Evolutionary conservation across 1,140 invertebrate species (phyloP).

Genomic region (Camponotus vicinus): DNA sequence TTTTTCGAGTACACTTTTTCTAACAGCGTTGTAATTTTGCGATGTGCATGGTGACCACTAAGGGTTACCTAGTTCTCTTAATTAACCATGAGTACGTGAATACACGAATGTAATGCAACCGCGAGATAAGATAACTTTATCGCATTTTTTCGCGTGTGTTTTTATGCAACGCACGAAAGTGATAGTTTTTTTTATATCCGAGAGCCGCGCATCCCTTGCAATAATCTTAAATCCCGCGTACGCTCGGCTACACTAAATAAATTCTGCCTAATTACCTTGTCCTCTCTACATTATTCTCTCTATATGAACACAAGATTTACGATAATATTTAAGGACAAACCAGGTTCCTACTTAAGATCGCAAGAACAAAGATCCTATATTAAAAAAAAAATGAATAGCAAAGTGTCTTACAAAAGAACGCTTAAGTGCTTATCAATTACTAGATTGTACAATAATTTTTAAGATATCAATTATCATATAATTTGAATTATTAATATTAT

Average conservation of each 20-base stretch:
- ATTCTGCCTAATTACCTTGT: conserved; percentile 66
- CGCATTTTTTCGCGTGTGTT: neutral
- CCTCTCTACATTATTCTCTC: conserved; percentile 60
- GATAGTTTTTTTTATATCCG: conserved; percentile 39
- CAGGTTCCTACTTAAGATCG: conserved; percentile 35
- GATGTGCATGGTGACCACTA: neutral
- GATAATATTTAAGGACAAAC: conserved; percentile 57
- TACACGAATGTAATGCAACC: conserved; percentile 32
- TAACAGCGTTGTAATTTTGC: conserved; percentile 3
- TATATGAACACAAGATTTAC: conserved; percentile 58
- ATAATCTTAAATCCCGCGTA: conserved; percentile 66
- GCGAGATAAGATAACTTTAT: conserved; percentile 37
- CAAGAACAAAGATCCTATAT: conserved; percentile 6
- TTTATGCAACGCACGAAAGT: conserved; percentile 55
- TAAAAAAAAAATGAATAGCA: neutral
- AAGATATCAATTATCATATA: neutral
- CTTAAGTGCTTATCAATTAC: neutral
- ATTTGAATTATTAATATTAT: neutral
- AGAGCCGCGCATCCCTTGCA: conserved; percentile 21
- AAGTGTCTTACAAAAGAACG: conserved; percentile 2
- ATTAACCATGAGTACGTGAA: conserved; percentile 43
- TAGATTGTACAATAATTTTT: conserved; percentile 5
- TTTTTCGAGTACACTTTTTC: neutral
- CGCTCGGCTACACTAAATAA: conserved; percentile 63
- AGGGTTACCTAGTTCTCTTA: conserved; percentile 28